phyloP scores from a whole-genome alignment of 2,888 invertebrate genomes.

The Pheosia tremula region DNA sequence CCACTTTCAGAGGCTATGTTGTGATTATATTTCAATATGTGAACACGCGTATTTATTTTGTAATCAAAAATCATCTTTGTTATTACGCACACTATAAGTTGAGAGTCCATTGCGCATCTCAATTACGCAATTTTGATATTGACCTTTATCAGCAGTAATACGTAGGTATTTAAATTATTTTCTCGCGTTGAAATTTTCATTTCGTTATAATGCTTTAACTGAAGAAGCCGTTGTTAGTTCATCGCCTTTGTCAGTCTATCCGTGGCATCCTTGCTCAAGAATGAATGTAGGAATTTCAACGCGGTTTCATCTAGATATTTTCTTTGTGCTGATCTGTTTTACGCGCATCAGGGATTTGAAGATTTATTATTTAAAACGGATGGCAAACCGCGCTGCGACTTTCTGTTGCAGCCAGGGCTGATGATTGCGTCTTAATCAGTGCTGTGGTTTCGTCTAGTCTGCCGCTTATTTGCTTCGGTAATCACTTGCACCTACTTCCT shows the following conservation, averaged over 20 bases:
- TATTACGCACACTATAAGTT: constrained; percentile 4
- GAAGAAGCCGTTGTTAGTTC: too few relatives aligned
- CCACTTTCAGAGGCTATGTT: constrained; percentile 30
- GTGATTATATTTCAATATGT: constrained; percentile 30
- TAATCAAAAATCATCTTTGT: constrained; percentile 20
- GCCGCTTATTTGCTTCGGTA: constrained; percentile 40
- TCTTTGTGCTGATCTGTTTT: too few relatives aligned
- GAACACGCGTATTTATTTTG: constrained; percentile 20
- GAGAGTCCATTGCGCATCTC: constrained; percentile 10
- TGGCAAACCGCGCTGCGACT: background rate
- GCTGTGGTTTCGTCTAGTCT: constrained; percentile 42
- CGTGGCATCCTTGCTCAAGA: too few relatives aligned
- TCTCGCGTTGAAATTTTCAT: too few relatives aligned
- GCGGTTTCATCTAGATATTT: too few relatives aligned
- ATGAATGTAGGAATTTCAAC: too few relatives aligned
- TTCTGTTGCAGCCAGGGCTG: background rate
- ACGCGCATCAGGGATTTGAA: too few relatives aligned
- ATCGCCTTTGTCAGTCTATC: too few relatives aligned
- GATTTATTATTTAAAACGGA: too few relatives aligned
- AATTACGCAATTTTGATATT: background rate
- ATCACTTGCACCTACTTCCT: constrained; percentile 39
- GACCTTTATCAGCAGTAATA: background rate
- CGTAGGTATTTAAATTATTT: too few relatives aligned
- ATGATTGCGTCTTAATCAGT: constrained; percentile 37
- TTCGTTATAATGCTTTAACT: too few relatives aligned